Conservation (phyloP, 2,797 vertebrate genomes). For the Meda fulgida region DNA sequence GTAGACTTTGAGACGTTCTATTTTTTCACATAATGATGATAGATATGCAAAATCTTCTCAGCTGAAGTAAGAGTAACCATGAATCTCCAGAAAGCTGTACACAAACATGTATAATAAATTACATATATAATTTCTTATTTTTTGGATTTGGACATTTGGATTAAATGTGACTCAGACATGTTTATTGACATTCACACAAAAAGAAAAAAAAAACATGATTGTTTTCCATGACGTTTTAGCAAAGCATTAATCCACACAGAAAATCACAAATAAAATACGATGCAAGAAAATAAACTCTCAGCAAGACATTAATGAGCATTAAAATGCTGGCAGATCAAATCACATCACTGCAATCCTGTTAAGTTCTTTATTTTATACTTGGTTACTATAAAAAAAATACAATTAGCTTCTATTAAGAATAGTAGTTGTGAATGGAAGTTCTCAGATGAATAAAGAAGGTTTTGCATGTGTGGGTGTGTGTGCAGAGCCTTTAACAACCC, state of each 20-base stretch:
- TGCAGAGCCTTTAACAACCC: slow-evolving; percentile 11
- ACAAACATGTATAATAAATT: background rate
- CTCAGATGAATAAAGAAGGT: slow-evolving; percentile 14
- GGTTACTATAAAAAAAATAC: background rate
- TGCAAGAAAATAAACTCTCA: background rate
- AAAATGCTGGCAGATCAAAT: background rate
- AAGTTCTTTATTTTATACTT: background rate
- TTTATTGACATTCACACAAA: background rate
- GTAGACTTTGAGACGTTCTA: background rate
- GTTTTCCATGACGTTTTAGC: background rate
- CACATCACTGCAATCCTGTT: background rate
- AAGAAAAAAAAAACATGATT: background rate
- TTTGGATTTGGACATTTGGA: background rate
- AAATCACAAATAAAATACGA: background rate
- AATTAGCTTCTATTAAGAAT: slow-evolving; percentile 13
- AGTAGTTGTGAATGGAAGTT: slow-evolving; percentile 17
- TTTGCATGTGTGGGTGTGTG: background rate
- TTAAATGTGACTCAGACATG: background rate
- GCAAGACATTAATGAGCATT: background rate
- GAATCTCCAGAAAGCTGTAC: background rate
- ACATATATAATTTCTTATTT: too few species aligned
- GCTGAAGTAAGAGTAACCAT: background rate
- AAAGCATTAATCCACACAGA: background rate
- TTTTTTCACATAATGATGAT: slow-evolving; percentile 15
- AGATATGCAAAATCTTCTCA: background rate